phyloP scores from a whole-genome alignment of 2,113 vertebrate genomes.

The Burhinus oedicnemus region DNA sequence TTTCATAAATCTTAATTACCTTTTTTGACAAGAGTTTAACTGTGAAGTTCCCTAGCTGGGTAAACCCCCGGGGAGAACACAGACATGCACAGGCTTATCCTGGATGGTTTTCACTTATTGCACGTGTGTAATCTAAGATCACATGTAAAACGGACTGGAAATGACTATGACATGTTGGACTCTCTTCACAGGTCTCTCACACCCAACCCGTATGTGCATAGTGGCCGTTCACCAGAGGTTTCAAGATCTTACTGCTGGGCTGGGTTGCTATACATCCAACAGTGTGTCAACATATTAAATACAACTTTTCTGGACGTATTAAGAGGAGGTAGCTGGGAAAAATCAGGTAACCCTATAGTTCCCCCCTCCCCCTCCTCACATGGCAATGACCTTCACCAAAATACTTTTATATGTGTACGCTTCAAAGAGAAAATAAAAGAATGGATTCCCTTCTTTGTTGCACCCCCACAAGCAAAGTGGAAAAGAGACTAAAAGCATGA shows the following conservation, averaged over 20 bases:
- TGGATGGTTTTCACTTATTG: not conserved
- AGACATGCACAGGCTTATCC: not conserved
- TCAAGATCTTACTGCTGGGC: not conserved
- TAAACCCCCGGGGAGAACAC: not conserved
- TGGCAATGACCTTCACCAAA: not conserved
- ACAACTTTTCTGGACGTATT: not conserved
- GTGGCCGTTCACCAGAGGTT: not conserved
- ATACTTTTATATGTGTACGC: not conserved
- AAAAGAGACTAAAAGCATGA: not conserved
- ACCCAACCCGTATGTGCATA: fast-evolving
- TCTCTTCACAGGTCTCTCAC: not conserved
- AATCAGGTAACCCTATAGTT: not conserved
- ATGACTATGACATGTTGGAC: fast-evolving
- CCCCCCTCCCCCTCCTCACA: not conserved
- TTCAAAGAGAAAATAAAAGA: not conserved
- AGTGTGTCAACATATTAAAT: not conserved
- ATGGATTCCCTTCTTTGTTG: not conserved
- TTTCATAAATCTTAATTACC: not conserved
- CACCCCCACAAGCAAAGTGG: not conserved
- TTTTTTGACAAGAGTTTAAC: not conserved
- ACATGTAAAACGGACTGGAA: not conserved
- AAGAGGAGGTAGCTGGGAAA: not conserved
- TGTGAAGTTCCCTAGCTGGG: not conserved
- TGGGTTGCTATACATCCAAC: not conserved
- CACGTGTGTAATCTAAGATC: not conserved